phyloP scores from a whole-genome alignment of 1,140 invertebrate genomes.

The Aphaenogaster ashmeadi region DNA sequence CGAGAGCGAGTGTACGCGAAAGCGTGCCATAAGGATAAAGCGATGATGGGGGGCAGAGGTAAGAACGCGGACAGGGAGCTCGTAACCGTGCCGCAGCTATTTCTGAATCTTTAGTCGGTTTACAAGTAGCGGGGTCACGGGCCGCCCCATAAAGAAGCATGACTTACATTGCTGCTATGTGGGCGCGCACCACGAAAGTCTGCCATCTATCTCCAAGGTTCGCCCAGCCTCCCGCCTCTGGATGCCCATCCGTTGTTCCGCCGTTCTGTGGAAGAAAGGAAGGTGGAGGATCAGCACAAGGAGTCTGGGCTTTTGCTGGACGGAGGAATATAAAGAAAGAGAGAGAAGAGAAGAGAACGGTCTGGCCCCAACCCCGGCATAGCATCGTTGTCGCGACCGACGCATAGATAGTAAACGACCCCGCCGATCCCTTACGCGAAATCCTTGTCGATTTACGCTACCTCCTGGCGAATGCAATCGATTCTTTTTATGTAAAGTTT shows the following conservation, averaged over 20 bases:
- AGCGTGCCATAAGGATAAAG: neutral
- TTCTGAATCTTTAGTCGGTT: conserved; percentile 86
- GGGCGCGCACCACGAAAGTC: conserved; percentile 82
- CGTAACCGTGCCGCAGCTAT: conserved; percentile 80
- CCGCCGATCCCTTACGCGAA: conserved; percentile 21
- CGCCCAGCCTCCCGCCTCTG: conserved; percentile 68
- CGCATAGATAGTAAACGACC: conserved; percentile 35
- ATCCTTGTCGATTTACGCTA: conserved; percentile 31
- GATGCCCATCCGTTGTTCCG: conserved; percentile 72
- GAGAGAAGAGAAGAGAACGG: neutral
- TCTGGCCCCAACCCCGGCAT: neutral
- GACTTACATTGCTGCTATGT: conserved; percentile 86
- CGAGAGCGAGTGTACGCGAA: conserved; percentile 1
- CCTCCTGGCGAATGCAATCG: conserved; percentile 13
- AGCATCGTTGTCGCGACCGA: conserved; percentile 31
- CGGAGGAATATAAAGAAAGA: neutral
- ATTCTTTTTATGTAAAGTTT: neutral
- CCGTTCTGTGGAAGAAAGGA: conserved; percentile 26
- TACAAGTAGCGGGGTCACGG: conserved; percentile 86
- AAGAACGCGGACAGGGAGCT: neutral
- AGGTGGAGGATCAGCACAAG: conserved; percentile 1
- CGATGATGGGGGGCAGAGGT: neutral
- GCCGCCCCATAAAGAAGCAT: conserved; percentile 86
- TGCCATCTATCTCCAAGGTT: conserved; percentile 82
- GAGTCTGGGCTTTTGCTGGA: conserved; percentile 31